A percentile compares a stretch with the other conserved stretches of the same genome.
phyloP scores from a whole-genome alignment of 2,113 vertebrate species.

The Pterocles burchelli region DNA sequence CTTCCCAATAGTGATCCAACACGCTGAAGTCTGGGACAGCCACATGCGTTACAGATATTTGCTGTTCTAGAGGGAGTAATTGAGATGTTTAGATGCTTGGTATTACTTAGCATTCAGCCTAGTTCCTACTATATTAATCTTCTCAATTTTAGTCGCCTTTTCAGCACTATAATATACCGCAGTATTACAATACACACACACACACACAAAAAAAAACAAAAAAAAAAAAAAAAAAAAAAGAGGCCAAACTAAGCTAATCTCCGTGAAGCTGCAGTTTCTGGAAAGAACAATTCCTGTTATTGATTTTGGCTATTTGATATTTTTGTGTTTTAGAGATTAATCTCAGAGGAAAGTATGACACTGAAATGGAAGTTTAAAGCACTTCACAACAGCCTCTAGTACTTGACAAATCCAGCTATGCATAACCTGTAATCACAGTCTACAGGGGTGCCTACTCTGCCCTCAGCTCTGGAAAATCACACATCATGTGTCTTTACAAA shows the following conservation, averaged over 20 bases:
- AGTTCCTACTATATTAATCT: not conserved
- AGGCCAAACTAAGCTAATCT: conserved; percentile 2
- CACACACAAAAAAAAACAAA: not conserved
- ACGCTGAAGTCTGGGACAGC: not conserved
- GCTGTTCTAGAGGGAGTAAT: not conserved
- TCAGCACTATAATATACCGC: conserved; percentile 4
- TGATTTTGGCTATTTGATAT: conserved; percentile 31
- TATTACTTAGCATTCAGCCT: not conserved
- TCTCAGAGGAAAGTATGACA: not conserved
- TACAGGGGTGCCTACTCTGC: not conserved
- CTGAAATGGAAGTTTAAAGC: conserved; percentile 29
- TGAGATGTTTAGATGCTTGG: not conserved
- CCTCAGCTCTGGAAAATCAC: not conserved
- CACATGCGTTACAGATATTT: not conserved
- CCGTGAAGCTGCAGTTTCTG: conserved; percentile 6
- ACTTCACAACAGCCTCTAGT: not conserved
- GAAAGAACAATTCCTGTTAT: conserved; percentile 32
- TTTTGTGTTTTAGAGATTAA: not conserved
- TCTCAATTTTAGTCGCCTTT: conserved; percentile 1
- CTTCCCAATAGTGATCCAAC: not conserved
- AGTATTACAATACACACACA: not conserved
- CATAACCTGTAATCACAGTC: conserved; percentile 35
- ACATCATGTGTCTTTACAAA: not conserved
- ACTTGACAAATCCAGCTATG: conserved; percentile 34
- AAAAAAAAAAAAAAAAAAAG: not conserved